A percentile compares a stretch with the other conserved stretches of the same genome.
These are phyloP conservation scores for Microcebus ravelobensis DNA, from an alignment of 2,113 vertebrate genomes.

Conservation along the genomic window DNA sequence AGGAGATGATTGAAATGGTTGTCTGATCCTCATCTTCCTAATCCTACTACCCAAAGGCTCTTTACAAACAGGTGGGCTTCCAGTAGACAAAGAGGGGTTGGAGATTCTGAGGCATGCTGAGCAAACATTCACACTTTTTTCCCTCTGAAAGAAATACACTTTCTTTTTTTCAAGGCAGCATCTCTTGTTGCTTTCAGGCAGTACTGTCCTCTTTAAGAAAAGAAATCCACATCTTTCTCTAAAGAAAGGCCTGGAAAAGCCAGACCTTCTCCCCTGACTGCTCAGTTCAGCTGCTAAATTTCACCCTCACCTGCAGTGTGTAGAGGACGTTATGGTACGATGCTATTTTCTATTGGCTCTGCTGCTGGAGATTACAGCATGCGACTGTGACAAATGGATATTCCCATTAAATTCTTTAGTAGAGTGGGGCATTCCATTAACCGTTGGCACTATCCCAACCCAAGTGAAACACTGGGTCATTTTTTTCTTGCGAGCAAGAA, in stretches of 20 bases:
- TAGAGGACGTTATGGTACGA: conserved; percentile 71
- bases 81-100: neutral
- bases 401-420: conserved; percentile 82
- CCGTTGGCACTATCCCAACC: conserved; percentile 75
- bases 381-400: conserved; percentile 78
- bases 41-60: neutral
- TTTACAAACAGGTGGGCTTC: neutral
- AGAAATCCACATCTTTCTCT: neutral
- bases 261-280: neutral
- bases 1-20: neutral
- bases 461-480: conserved; percentile 70
- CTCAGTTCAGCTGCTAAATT: neutral
- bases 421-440: conserved; percentile 79
- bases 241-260: neutral
- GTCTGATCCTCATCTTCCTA: neutral
- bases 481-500: conserved; percentile 71
- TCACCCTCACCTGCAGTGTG: conserved; percentile 47
- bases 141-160: neutral
- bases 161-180: neutral
- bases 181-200: conserved; percentile 7
- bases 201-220: neutral
- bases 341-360: conserved; percentile 76
- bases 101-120: neutral
- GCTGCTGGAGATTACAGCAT: conserved; percentile 78
- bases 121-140: neutral